Conservation (phyloP, 2,888 invertebrate genomes). For the Rhamnusium bicolor region DNA sequence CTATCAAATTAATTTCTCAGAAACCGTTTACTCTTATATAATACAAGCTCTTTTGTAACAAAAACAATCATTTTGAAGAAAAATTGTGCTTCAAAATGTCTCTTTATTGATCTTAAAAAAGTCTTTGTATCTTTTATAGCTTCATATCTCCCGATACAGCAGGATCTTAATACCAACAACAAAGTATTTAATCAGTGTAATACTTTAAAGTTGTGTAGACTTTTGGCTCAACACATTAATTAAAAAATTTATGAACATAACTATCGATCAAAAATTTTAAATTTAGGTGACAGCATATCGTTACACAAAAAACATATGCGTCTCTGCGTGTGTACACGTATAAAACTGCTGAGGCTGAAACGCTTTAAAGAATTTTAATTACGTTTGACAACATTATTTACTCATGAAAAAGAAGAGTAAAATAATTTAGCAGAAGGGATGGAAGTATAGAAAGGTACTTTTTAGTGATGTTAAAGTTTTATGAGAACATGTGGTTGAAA, state of each 20-base stretch:
- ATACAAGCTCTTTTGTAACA: neutral
- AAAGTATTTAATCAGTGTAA: neutral
- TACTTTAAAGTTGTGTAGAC: neutral
- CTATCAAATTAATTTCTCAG: slow-evolving; percentile 6
- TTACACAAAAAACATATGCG: neutral
- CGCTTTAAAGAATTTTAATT: neutral
- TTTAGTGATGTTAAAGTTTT: no score
- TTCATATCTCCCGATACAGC: neutral
- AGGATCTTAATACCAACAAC: neutral
- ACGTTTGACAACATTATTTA: neutral
- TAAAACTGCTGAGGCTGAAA: neutral
- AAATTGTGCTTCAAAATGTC: neutral
- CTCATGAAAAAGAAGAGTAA: neutral
- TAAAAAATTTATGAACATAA: neutral
- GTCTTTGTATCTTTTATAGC: neutral
- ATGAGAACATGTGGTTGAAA: no score
- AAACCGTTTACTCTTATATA: slow-evolving; percentile 7
- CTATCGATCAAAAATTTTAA: neutral
- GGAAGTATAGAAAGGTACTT: no score
- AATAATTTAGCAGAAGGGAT: no score
- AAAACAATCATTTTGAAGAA: neutral
- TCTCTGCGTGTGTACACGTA: neutral
- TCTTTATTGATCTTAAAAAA: neutral
- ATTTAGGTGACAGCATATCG: neutral
- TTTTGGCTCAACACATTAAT: neutral